Evolutionary conservation across 1,140 invertebrate species (phyloP).

Genomic region (Paraescarpia echinospica): DNA sequence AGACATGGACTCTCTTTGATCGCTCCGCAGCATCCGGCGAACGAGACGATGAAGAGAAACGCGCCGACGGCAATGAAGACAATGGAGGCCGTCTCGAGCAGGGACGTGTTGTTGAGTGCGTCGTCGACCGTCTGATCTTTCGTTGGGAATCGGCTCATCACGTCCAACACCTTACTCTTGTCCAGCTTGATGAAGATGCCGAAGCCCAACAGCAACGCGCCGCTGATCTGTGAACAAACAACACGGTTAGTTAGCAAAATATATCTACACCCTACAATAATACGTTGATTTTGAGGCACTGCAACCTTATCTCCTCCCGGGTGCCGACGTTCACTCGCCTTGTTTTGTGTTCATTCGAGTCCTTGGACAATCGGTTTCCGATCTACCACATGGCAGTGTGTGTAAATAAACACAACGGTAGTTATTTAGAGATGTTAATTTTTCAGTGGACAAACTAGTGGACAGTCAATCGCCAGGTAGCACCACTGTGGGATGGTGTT

Average conservation of each 20-base stretch:
- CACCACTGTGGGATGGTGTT: too few species aligned
- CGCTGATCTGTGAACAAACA: not conserved
- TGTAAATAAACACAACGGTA: too few species aligned
- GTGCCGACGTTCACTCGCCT: too few species aligned
- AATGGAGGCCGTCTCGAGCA: constrained; percentile 7
- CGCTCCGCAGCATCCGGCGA: constrained; percentile 25
- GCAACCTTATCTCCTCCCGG: too few species aligned
- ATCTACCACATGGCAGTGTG: too few species aligned
- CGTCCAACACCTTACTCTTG: not conserved
- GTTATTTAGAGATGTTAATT: too few species aligned
- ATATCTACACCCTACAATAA: too few species aligned
- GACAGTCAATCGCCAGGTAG: too few species aligned
- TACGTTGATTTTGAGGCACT: too few species aligned
- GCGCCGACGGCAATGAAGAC: constrained; percentile 19
- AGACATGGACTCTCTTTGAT: constrained; percentile 19
- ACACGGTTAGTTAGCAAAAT: not conserved
- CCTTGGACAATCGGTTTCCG: too few species aligned
- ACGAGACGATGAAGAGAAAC: constrained; percentile 20
- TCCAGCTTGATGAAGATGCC: not conserved
- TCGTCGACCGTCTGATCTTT: not conserved
- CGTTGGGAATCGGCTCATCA: not conserved
- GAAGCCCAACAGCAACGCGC: not conserved
- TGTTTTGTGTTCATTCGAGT: too few species aligned
- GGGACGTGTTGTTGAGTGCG: not conserved
- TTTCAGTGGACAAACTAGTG: too few species aligned